phyloP scores from a whole-genome alignment of 1,140 invertebrate species.

The Plectrocnemia conspersa region DNA sequence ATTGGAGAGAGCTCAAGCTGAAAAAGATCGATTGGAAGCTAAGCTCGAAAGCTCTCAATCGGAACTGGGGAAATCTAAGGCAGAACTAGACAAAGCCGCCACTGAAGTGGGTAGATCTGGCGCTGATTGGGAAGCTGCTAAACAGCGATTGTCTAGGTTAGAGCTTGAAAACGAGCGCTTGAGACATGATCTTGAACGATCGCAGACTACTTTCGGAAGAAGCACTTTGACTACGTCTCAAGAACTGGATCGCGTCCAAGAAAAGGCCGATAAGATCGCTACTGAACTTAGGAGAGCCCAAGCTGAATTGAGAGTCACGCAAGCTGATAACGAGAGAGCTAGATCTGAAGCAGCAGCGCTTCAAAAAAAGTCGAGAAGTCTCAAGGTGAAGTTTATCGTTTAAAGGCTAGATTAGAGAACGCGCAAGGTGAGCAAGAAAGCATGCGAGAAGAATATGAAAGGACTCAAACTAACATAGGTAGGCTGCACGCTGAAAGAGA shows the following conservation, averaged over 20 bases:
- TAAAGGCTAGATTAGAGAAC: conserved; percentile 90
- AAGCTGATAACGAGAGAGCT: conserved; percentile 81
- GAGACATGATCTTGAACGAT: conserved; percentile 77
- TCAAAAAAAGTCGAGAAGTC: conserved; percentile 92
- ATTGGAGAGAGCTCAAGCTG: conserved; percentile 78
- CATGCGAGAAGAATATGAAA: conserved; percentile 84
- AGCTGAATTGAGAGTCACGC: conserved; percentile 78
- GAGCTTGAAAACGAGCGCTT: conserved; percentile 88
- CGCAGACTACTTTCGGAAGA: conserved; percentile 74
- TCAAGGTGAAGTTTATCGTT: conserved; percentile 88
- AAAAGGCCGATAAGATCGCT: conserved; percentile 78
- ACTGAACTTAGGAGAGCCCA: conserved; percentile 80
- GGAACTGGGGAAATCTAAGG: conserved; percentile 89
- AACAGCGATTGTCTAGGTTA: conserved; percentile 76
- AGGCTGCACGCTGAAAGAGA: conserved; percentile 84
- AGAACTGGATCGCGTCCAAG: conserved; percentile 79
- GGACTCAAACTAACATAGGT: conserved; percentile 67
- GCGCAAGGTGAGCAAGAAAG: conserved; percentile 90
- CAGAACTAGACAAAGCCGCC: conserved; percentile 85
- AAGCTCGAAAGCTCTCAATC: conserved; percentile 89
- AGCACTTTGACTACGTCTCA: conserved; percentile 68
- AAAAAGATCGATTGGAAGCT: conserved; percentile 85
- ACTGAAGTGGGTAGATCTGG: conserved; percentile 82
- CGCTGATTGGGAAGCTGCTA: conserved; percentile 84
- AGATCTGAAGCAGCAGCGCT: conserved; percentile 75